A percentile compares a stretch with the other conserved stretches of the same genome.
Evolutionary conservation across 2,113 vertebrate genomes (phyloP).

Genomic region (Microtus richardsoni): DNA sequence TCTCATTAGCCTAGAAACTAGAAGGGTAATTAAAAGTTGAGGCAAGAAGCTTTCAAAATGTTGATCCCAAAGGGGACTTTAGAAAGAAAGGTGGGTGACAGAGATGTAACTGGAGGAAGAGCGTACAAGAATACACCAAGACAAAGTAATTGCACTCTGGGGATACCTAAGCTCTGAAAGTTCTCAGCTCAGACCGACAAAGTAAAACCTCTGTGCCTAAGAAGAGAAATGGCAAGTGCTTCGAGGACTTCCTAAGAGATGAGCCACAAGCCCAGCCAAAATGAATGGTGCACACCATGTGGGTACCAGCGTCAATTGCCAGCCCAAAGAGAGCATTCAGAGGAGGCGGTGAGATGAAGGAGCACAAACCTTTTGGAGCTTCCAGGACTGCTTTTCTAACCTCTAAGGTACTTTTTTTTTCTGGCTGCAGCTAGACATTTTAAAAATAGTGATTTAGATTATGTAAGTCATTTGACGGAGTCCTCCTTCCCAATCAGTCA

Average conservation of each 20-base stretch:
- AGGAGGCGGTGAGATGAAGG: background rate
- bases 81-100: background rate
- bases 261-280: background rate
- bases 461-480: background rate
- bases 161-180: constrained; percentile 18
- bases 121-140: background rate
- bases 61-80: constrained; percentile 44
- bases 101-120: background rate
- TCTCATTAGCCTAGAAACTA: constrained; percentile 14
- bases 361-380: background rate
- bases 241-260: background rate
- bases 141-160: constrained; percentile 67
- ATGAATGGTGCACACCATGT: background rate
- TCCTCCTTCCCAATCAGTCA: background rate
- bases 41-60: constrained; percentile 40
- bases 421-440: background rate
- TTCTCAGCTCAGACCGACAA: background rate
- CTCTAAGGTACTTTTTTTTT: background rate
- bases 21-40: constrained; percentile 68
- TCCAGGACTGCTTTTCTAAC: too few relatives aligned
- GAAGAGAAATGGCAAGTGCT: background rate
- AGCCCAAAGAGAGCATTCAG: background rate
- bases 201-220: background rate
- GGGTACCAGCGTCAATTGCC: background rate
- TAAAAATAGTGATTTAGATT: background rate